Conservation (phyloP, 1,140 invertebrate genomes). For the Drosophila pallidifrons region DNA sequence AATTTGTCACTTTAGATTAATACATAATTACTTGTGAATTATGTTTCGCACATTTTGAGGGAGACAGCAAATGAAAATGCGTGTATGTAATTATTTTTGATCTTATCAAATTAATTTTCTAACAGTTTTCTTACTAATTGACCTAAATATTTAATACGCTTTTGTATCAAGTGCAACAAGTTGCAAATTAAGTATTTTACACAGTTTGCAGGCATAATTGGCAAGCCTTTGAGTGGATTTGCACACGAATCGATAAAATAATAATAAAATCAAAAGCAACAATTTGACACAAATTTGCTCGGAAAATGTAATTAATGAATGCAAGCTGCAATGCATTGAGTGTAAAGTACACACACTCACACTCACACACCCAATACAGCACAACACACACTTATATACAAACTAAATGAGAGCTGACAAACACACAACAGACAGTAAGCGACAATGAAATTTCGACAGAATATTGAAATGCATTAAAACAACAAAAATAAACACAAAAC, state of each 20-base stretch:
- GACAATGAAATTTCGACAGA: constrained; percentile 55
- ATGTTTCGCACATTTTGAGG: neutral
- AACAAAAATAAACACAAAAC: constrained; percentile 37
- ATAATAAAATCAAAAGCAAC: constrained; percentile 47
- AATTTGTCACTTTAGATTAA: constrained; percentile 4
- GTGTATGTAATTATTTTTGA: neutral
- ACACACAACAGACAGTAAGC: constrained; percentile 35
- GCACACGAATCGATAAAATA: constrained; percentile 36
- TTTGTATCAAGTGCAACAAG: constrained; percentile 38
- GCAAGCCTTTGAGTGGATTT: constrained; percentile 24
- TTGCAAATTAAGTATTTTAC: constrained; percentile 30
- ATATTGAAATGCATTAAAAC: constrained; percentile 43
- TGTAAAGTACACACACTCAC: constrained; percentile 11
- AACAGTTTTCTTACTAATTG: constrained; percentile 17
- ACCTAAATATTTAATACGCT: constrained; percentile 29
- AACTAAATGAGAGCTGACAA: constrained; percentile 36
- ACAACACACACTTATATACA: constrained; percentile 31
- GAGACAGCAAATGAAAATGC: neutral
- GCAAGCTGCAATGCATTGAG: constrained; percentile 17
- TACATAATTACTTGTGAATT: neutral
- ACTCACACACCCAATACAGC: neutral
- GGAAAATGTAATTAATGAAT: constrained; percentile 57
- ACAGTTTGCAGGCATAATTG: constrained; percentile 26
- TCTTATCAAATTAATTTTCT: constrained; percentile 23
- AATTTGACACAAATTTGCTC: constrained; percentile 55